These are phyloP conservation scores for Carpatolechia fugitivella DNA, from an alignment of 2,888 invertebrate genomes.

Conservation along the genomic window DNA sequence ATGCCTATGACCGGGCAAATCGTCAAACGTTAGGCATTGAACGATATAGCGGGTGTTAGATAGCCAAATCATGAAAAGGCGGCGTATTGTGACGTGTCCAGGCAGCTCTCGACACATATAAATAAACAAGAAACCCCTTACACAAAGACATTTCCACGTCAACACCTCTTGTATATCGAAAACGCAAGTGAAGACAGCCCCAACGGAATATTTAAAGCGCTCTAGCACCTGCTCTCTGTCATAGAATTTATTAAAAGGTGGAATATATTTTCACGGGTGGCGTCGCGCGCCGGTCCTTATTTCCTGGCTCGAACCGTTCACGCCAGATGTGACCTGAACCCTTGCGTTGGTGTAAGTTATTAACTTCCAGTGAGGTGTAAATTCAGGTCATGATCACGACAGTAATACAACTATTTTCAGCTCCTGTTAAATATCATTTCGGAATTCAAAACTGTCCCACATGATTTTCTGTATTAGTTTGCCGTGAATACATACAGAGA, in stretches of 20 bases:
- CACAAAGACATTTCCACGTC: background rate
- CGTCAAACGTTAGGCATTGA: too few relatives aligned
- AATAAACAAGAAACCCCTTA: background rate
- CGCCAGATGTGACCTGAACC: conserved; percentile 21
- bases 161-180: conserved; percentile 1
- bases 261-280: conserved; percentile 30
- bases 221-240: conserved; percentile 32
- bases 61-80: too few relatives aligned
- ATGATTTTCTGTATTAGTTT: too few relatives aligned
- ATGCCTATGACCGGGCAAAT: too few relatives aligned
- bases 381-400: background rate
- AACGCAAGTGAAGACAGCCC: conserved; percentile 6
- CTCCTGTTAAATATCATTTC: too few relatives aligned
- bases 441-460: too few relatives aligned
- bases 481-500: too few relatives aligned
- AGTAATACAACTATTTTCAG: background rate
- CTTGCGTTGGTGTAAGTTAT: conserved; percentile 7
- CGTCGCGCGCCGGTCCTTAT: conserved; percentile 19
- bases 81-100: too few relatives aligned
- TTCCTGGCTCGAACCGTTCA: conserved; percentile 20
- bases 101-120: too few relatives aligned
- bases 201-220: conserved; percentile 10
- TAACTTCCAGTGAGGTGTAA: background rate
- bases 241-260: conserved; percentile 41
- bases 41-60: too few relatives aligned